Percentiles rank a stretch among this genome's conserved stretches.
Evolutionary conservation across 2,888 invertebrate species (phyloP).

Genomic region (Odontothrips loti): DNA sequence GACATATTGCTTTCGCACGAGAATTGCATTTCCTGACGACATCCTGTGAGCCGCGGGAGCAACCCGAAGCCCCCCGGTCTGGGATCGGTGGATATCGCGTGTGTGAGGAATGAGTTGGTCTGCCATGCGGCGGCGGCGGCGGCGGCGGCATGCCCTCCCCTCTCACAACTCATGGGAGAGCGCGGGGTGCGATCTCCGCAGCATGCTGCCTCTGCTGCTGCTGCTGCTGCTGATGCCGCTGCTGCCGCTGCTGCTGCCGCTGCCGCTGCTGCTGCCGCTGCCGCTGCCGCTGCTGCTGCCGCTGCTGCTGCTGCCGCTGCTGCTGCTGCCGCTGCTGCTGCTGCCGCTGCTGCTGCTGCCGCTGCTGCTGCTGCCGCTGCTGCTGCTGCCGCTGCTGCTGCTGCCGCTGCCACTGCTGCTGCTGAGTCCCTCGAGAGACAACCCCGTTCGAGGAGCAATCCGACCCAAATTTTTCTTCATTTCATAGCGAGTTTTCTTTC

Average conservation of each 20-base stretch:
- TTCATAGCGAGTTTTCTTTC: neutral
- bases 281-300: too few species aligned
- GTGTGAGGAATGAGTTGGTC: neutral
- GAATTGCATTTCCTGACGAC: slow-evolving; percentile 21
- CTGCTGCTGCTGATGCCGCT: too few species aligned
- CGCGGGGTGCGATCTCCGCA: neutral
- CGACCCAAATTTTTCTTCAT: neutral
- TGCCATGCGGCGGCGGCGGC: neutral
- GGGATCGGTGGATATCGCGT: neutral
- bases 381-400: too few species aligned
- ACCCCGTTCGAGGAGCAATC: neutral
- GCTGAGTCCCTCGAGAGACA: neutral
- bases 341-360: too few species aligned
- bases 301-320: too few species aligned
- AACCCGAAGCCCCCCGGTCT: neutral
- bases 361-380: too few species aligned
- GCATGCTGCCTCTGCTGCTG: neutral
- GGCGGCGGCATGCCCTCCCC: neutral
- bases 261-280: too few species aligned
- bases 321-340: too few species aligned
- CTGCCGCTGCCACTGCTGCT: too few species aligned
- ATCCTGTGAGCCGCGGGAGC: neutral
- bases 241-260: too few species aligned
- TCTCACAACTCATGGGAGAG: neutral
- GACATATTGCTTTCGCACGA: slow-evolving; percentile 24